Evolutionary conservation across 2,797 vertebrate genomes (phyloP), one percentile per base, ranked within the genome.

Genomic region (Hydrolagus colliei): DNA sequence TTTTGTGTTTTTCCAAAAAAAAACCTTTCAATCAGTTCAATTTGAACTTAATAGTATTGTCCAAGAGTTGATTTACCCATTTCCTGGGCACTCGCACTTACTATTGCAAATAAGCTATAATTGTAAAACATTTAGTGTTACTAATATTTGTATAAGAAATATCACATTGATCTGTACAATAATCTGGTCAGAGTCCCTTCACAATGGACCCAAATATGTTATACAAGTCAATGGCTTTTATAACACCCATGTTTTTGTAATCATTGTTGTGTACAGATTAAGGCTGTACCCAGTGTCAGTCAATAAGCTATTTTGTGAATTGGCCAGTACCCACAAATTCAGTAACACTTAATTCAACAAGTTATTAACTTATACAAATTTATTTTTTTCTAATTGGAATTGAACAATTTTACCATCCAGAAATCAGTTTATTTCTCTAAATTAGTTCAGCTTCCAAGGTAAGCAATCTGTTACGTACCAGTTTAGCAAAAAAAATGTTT

Each of bases 81-180:
- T 88, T 92, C 91, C 93, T 94, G 96, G 96, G 96, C 96, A 94
- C 95, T 96, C 95, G 94, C 92, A 93, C 92, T 94, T 93, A 92
- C 92, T 92, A 92, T 90, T 93, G 92, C 92, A 93, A 91, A 93
- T 92, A 91, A 87, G 87, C 90, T 88, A 89, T 91, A 88, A 87
- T 89, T 88, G 89, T 88, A 89, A 91, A 91, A 52, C 9, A 27
- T 35, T 35, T 10, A 20, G 22, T 82, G 27, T 27, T 35, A 41
- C 63, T 71, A 84, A 41, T 71, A 84, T 68, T 52, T 84, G 78
- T 82, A 35, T 75, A 59, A 77, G 75, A 84, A 67, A 41, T 84
- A 77, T 20, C 3, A 59, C 20, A 35, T 76, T 84, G 52, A 84
- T 84, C 79, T 71, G 65, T 84, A 71, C 79, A 68, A 35, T 67